Base-by-base conservation (phyloP, 1,140 invertebrate species). In the Aphis gossypii region DNA sequence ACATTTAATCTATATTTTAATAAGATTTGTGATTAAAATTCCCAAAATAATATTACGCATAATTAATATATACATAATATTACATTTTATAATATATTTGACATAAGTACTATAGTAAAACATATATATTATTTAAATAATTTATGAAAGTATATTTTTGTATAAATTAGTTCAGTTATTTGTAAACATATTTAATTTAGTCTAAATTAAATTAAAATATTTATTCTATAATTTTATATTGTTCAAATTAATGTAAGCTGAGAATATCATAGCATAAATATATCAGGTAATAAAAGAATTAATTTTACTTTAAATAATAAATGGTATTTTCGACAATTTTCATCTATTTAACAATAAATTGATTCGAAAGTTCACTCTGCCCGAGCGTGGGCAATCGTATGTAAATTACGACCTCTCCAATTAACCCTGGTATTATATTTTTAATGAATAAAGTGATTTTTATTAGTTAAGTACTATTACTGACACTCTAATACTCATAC, bases 391-490 rank as follows among this genome's bases (percentile, higher is more conserved):
- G 91, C 44, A 51, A 83, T 48, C n/a, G 25, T 86, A 56, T 54
- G 82, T 93, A 86, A 56, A 93, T 93, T 86, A 86, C 84, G 92
- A 93, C 92, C 92, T 93, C 9, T 86, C 18, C 82, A 93, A 86
- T 93, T 93, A 93, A 93, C 92, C 92, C 14, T 21, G 6, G 68
- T 7, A 92, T 82, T 2, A 20, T 84, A 30, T n/a, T 84, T 86
- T 93, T 54, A 93, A 93, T 54, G n/a, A 86, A 56, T 38, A 41
- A 93, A 93, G 56, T 93, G 82, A 84, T 93, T 93, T 84, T 93
- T 84, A 93, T 93, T 93, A 84, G 83, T 84, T 23, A 83, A 14
- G 82, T 83, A 83, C 44, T 86, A 25, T n/a, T 86, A 46, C 41
- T 30, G 14, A 20, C 91, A 23, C 54, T 93, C 23, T 18, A 84